A percentile compares a stretch with the other conserved stretches of the same genome.
Evolutionary conservation across 2,113 vertebrate species (phyloP).

Genomic region (Setophaga coronata): DNA sequence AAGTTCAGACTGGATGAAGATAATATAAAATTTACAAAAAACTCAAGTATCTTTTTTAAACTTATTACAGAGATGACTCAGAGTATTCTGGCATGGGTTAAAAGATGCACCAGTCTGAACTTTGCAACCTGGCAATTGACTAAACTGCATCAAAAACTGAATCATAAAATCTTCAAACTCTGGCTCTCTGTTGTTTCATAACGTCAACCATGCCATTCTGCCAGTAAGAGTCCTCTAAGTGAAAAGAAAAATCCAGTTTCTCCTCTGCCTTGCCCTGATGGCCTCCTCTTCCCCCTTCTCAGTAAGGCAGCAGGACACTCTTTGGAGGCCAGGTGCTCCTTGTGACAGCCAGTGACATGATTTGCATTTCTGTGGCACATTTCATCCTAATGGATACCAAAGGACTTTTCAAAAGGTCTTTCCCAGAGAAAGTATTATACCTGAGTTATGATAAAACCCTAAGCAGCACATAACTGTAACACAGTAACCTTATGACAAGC

Average conservation of each 20-base stretch:
- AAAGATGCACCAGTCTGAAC: neutral
- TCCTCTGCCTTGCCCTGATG: neutral
- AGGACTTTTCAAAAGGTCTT: neutral
- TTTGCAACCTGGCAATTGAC: neutral
- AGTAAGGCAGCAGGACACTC: neutral
- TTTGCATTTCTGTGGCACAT: conserved; percentile 9
- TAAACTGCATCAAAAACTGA: neutral
- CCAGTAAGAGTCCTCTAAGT: neutral
- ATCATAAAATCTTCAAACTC: neutral
- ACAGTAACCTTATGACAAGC: neutral
- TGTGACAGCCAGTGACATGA: neutral
- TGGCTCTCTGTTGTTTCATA: neutral
- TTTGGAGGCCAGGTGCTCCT: neutral
- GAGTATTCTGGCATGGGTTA: neutral
- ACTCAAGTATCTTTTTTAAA: neutral
- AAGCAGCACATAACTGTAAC: neutral
- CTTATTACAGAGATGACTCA: neutral
- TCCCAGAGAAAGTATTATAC: neutral
- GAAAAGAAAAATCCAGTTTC: neutral
- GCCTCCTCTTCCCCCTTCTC: neutral
- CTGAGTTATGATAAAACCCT: neutral
- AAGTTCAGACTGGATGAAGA: neutral
- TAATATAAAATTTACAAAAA: neutral
- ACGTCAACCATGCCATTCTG: neutral
- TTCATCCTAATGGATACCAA: conserved; percentile 4